A percentile compares a stretch with the other conserved stretches of the same genome.
These are phyloP conservation scores for Cranoglanis bouderius DNA, from an alignment of 2,113 vertebrate genomes.

Conservation along the genomic window DNA sequence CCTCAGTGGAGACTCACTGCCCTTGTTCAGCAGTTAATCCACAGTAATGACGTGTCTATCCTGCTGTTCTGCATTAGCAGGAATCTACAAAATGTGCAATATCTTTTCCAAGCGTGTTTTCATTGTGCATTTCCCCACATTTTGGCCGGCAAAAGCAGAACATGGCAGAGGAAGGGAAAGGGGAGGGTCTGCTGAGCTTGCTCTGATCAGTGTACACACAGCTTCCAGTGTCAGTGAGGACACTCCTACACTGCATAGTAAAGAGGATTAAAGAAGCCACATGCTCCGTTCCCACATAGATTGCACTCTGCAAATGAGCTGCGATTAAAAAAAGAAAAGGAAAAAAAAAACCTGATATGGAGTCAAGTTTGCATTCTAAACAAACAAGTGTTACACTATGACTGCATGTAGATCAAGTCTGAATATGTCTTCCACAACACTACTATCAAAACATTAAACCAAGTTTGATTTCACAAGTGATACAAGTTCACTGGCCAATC, in stretches of 20 bases:
- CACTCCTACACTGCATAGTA: constrained; percentile 8
- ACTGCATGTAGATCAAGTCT: background rate
- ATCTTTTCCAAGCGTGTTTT: background rate
- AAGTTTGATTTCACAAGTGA: background rate
- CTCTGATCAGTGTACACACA: background rate
- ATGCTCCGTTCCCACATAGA: constrained; percentile 5
- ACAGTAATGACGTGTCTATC: background rate
- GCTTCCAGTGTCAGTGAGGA: background rate
- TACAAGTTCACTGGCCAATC: background rate
- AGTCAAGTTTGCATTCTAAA: background rate
- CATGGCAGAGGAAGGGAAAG: background rate
- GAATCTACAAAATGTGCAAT: background rate
- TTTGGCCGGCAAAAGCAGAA: background rate
- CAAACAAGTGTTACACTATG: background rate
- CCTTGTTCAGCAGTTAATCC: constrained; percentile 6
- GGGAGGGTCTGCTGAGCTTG: background rate
- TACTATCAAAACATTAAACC: background rate
- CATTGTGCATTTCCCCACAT: background rate
- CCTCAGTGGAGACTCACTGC: background rate
- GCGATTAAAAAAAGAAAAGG: too few species aligned
- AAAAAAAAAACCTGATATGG: background rate
- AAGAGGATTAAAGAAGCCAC: constrained; percentile 18
- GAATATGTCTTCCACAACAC: background rate
- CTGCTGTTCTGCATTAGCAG: background rate
- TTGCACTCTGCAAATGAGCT: background rate